phyloP scores from a whole-genome alignment of 2,797 vertebrate species.

The Leucoraja ocellata region DNA sequence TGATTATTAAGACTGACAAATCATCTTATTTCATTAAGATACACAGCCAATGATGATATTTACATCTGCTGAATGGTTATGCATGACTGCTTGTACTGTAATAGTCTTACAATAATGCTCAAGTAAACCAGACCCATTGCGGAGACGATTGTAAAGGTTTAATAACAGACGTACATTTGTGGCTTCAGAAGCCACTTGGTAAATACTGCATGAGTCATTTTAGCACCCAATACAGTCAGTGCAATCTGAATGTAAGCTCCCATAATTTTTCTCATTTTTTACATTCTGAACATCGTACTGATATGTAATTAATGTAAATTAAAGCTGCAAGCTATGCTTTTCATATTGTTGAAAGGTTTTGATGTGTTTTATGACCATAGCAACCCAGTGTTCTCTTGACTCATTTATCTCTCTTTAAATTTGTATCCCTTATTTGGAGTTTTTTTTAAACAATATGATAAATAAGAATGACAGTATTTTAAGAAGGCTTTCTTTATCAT shows the following conservation, averaged over 20 bases:
- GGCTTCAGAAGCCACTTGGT: constrained; percentile 92
- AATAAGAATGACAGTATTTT: constrained; percentile 72
- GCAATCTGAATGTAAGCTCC: constrained; percentile 77
- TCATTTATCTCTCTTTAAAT: constrained; percentile 83
- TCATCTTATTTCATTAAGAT: constrained; percentile 77
- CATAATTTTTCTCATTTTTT: constrained; percentile 82
- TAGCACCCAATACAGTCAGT: constrained; percentile 94
- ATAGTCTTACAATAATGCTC: constrained; percentile 89
- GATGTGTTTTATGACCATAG: constrained; percentile 77
- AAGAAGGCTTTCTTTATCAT: constrained; percentile 71
- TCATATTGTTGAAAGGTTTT: constrained; percentile 73
- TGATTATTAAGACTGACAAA: constrained; percentile 76
- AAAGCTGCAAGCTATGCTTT: constrained; percentile 84
- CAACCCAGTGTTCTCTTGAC: constrained; percentile 69
- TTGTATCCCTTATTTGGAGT: constrained; percentile 80
- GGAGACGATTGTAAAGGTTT: constrained; percentile 74
- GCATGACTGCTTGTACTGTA: constrained; percentile 80
- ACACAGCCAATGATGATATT: constrained; percentile 86
- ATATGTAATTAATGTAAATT: constrained; percentile 91
- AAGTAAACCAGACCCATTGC: constrained; percentile 76
- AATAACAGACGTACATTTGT: constrained; percentile 79
- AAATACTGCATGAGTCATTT: constrained; percentile 94
- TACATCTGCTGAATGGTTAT: constrained; percentile 86
- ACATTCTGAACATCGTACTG: constrained; percentile 78
- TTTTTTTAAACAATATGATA: constrained; percentile 81